Evolutionary conservation across 2,797 vertebrate species (phyloP).

Genomic region (Enteromius treurensis): DNA sequence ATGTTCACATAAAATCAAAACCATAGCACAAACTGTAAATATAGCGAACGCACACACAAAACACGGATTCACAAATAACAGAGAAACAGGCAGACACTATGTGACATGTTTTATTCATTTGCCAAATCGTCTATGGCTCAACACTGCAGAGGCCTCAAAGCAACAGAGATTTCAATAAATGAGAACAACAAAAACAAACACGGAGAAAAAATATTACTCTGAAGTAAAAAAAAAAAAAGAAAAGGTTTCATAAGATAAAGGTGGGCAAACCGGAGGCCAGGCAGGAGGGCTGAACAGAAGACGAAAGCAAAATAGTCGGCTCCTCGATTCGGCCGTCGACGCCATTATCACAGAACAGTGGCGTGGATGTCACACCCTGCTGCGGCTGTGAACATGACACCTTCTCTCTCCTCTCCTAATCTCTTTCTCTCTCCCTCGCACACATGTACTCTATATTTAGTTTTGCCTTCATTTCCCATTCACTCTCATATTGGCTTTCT

Average conservation of each 20-base stretch:
- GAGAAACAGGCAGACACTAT: conserved; percentile 34
- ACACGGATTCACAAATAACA: conserved; percentile 28
- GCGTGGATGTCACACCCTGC: conserved; percentile 33
- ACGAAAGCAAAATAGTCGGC: conserved; percentile 16
- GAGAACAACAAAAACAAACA: conserved; percentile 48
- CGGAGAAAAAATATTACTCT: neutral
- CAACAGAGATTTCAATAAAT: conserved; percentile 62
- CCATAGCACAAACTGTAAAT: conserved; percentile 52
- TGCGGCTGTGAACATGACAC: conserved; percentile 46
- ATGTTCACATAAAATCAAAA: conserved; percentile 49
- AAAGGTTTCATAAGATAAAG: neutral
- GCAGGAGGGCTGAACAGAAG: neutral
- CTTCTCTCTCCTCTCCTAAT: conserved; percentile 42
- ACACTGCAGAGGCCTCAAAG: conserved; percentile 44
- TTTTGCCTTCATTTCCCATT: conserved; percentile 34
- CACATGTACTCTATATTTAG: conserved; percentile 23
- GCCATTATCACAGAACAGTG: conserved; percentile 31
- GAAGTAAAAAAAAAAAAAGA: conserved; percentile 1
- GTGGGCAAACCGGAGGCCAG: conserved; percentile 17
- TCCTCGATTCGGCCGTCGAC: conserved; percentile 24
- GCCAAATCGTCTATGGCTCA: conserved; percentile 64
- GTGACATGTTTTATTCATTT: conserved; percentile 74
- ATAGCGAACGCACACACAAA: conserved; percentile 11
- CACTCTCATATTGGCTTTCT: conserved; percentile 30
- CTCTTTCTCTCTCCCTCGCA: neutral